Evolutionary conservation across 2,797 vertebrate genomes (phyloP).

Genomic region (Catharus ustulatus): DNA sequence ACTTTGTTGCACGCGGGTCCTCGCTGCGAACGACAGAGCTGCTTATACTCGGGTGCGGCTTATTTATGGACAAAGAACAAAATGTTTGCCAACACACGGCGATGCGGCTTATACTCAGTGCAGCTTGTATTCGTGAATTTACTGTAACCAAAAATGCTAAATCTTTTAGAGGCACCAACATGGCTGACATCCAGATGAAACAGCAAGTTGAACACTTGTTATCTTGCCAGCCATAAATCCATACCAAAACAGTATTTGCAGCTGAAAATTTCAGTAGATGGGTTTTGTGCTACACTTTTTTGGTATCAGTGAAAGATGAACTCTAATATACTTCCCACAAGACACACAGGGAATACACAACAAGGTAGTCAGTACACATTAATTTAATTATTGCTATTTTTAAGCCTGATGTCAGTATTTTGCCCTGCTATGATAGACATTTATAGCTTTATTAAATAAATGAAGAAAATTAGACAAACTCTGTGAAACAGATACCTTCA

Average conservation of each 20-base stretch:
- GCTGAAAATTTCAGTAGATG: not conserved
- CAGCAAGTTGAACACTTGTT: not conserved
- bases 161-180: not conserved
- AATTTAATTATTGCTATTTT: conserved; percentile 24
- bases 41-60: too few relatives aligned
- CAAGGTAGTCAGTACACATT: not conserved
- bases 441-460: not conserved
- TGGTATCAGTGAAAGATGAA: not conserved
- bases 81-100: too few relatives aligned
- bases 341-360: not conserved
- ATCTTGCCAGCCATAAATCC: not conserved
- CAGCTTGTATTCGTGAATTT: too few relatives aligned
- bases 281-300: not conserved
- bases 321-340: not conserved
- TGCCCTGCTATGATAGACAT: not conserved
- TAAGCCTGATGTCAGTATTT: conserved; percentile 20
- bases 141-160: not conserved
- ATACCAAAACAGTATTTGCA: not conserved
- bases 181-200: not conserved
- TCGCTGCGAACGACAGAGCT: too few relatives aligned
- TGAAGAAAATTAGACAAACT: not conserved
- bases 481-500: conserved; percentile 69
- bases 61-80: too few relatives aligned
- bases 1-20: too few relatives aligned
- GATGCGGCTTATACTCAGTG: too few relatives aligned